phyloP scores from a whole-genome alignment of 2,113 vertebrate genomes.

The Bubo bubo region DNA sequence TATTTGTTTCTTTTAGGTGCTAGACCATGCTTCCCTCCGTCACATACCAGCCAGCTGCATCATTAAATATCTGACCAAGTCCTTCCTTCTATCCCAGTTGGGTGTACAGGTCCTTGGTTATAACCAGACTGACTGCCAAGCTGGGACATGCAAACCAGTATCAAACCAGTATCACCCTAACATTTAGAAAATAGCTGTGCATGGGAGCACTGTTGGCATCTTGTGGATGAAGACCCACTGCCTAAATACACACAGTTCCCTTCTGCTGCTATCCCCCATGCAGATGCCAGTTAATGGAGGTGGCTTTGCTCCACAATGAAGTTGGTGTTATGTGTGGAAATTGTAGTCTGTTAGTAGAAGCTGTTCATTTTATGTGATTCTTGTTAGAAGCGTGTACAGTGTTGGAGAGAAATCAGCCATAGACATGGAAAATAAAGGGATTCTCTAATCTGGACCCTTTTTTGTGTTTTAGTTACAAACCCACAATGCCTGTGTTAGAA shows the following conservation, averaged over 20 bases:
- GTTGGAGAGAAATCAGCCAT: neutral
- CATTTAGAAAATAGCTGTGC: neutral
- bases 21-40: neutral
- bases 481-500: too few relatives aligned
- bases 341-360: neutral
- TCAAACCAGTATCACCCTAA: neutral
- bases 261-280: neutral
- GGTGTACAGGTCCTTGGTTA: neutral
- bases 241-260: neutral
- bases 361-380: neutral
- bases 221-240: neutral
- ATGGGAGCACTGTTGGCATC: neutral
- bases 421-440: neutral
- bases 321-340: neutral
- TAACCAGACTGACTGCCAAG: neutral
- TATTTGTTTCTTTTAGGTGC: neutral
- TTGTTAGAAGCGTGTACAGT: neutral
- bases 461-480: neutral
- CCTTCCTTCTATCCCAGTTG: neutral
- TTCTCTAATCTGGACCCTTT: neutral
- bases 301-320: neutral
- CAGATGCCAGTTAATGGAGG: neutral
- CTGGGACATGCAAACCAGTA: neutral
- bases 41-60: too few relatives aligned
- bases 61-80: neutral